A percentile compares a stretch with the other conserved stretches of the same genome.
These are phyloP conservation scores for Aphelenchoides bicaudatus DNA, from an alignment of 2,888 invertebrate genomes.

Conservation along the genomic window DNA sequence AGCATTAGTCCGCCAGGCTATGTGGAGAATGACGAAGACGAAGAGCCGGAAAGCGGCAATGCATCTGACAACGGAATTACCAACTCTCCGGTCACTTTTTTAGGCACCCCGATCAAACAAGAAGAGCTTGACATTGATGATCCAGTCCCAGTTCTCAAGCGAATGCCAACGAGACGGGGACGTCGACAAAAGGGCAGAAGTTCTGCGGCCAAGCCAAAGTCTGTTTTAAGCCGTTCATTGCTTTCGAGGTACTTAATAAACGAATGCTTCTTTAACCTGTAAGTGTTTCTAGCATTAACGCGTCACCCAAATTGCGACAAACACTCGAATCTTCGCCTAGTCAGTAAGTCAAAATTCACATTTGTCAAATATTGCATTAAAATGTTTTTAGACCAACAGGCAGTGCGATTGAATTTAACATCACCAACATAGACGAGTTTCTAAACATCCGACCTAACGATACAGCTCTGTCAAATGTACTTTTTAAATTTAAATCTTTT, in stretches of 20 bases:
- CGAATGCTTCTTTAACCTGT: too few relatives aligned
- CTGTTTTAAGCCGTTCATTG: too few relatives aligned
- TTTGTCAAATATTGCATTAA: background rate
- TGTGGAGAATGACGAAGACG: background rate
- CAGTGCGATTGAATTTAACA: background rate
- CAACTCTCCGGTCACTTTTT: too few relatives aligned
- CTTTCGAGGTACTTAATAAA: too few relatives aligned
- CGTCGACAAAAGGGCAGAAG: background rate
- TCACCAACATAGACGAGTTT: background rate
- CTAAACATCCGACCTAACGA: conserved; percentile 10
- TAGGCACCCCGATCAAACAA: too few relatives aligned
- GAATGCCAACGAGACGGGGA: background rate
- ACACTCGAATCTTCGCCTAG: too few relatives aligned
- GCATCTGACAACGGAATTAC: too few relatives aligned
- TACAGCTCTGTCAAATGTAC: background rate
- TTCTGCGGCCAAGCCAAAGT: background rate
- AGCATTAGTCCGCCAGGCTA: background rate
- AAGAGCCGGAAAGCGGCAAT: background rate
- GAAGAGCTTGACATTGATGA: too few relatives aligned
- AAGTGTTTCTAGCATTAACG: too few relatives aligned
- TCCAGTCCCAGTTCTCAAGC: background rate
- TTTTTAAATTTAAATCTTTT: background rate
- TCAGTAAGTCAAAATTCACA: too few relatives aligned
- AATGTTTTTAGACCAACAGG: background rate
- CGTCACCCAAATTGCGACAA: too few relatives aligned